Conservation (phyloP, 2,888 invertebrate species). For the Pollenia amentaria region DNA sequence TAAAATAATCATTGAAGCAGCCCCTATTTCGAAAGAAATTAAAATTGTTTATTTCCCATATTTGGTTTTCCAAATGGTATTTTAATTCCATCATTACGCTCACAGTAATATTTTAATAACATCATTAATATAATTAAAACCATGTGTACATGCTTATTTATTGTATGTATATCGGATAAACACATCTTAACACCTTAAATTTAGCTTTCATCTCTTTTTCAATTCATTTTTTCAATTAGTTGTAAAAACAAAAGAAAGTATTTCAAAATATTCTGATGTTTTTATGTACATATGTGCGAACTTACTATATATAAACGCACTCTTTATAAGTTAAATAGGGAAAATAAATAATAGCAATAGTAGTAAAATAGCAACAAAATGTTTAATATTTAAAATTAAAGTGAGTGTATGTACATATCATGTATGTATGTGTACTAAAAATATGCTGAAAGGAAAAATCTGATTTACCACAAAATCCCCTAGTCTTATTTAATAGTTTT, state of each 20-base stretch:
- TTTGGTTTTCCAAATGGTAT: too few relatives aligned
- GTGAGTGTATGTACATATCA: too few relatives aligned
- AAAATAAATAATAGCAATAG: background rate
- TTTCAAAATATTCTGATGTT: slow-evolving; percentile 3
- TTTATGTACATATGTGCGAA: slow-evolving; percentile 27
- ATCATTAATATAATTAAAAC: slow-evolving; percentile 61
- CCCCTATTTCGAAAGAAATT: too few relatives aligned
- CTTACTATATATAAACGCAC: background rate
- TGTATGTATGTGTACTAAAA: slow-evolving; percentile 7
- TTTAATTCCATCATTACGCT: too few relatives aligned
- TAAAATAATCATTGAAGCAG: too few relatives aligned
- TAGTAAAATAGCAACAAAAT: too few relatives aligned
- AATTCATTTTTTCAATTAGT: slow-evolving; percentile 29
- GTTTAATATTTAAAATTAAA: too few relatives aligned
- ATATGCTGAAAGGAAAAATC: slow-evolving; percentile 37
- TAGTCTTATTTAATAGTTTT: slow-evolving; percentile 50
- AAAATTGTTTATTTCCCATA: too few relatives aligned
- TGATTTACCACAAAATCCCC: slow-evolving; percentile 64
- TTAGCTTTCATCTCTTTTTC: background rate
- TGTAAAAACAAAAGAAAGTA: background rate
- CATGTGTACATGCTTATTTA: slow-evolving; percentile 34
- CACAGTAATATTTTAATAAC: slow-evolving; percentile 26
- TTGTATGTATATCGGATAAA: slow-evolving; percentile 27
- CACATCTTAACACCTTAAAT: slow-evolving; percentile 47
- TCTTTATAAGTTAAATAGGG: background rate